phyloP scores from a whole-genome alignment of 2,113 vertebrate species.

The Anthoscopus minutus region DNA sequence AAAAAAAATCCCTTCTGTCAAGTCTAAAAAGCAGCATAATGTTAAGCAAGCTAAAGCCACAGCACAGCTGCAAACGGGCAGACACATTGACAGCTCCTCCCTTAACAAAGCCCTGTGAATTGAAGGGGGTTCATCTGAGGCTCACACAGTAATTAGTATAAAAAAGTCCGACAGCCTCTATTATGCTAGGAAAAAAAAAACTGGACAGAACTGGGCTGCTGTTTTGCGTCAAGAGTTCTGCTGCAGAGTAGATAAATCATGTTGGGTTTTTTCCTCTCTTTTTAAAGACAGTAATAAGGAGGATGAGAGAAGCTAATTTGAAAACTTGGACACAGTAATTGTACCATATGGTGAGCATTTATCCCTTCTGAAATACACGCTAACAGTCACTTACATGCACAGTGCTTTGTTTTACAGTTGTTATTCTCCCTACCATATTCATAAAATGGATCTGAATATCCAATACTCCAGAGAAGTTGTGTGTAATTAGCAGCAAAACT shows the following conservation, averaged over 20 bases:
- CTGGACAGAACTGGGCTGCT: constrained; percentile 83
- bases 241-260: constrained; percentile 81
- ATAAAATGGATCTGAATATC: constrained; percentile 80
- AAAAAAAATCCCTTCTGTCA: constrained; percentile 80
- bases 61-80: constrained; percentile 85
- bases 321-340: constrained; percentile 90
- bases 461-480: constrained; percentile 76
- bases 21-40: constrained; percentile 86
- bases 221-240: constrained; percentile 82
- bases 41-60: constrained; percentile 84
- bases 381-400: constrained; percentile 94
- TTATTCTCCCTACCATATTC: constrained; percentile 80
- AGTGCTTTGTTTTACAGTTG: constrained; percentile 85
- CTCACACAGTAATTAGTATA: constrained; percentile 85
- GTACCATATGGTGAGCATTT: constrained; percentile 97
- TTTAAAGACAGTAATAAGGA: constrained; percentile 87
- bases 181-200: constrained; percentile 77
- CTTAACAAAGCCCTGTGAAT: constrained; percentile 83
- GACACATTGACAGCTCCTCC: constrained; percentile 83
- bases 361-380: constrained; percentile 90
- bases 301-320: constrained; percentile 89
- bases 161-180: constrained; percentile 82
- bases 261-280: constrained; percentile 78
- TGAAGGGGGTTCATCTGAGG: constrained; percentile 83
- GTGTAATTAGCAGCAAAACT: constrained; percentile 77